These are phyloP conservation scores for Malaclemys terrapin DNA, from an alignment of 2,113 vertebrate species.

Conservation along the genomic window DNA sequence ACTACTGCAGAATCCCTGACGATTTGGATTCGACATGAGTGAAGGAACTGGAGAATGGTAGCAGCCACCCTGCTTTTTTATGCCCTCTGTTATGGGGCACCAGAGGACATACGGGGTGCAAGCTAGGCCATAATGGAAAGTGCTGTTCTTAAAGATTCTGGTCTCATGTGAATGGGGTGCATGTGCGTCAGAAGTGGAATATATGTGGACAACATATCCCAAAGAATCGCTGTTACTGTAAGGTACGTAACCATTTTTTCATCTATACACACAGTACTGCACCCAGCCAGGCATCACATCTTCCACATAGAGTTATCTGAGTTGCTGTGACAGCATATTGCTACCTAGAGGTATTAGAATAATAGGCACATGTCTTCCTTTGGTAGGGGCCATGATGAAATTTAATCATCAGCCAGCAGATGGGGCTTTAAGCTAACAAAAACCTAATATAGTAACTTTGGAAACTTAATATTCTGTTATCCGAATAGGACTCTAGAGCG, in stretches of 20 bases:
- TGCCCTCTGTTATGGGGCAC: background rate
- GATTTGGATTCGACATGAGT: background rate
- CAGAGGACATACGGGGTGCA: background rate
- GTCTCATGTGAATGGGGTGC: background rate
- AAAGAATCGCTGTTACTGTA: background rate
- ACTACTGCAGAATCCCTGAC: background rate
- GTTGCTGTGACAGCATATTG: conserved; percentile 52
- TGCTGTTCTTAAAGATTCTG: background rate
- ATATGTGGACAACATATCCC: background rate
- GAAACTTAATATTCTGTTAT: background rate
- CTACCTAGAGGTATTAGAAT: conserved; percentile 23
- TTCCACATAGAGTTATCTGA: background rate
- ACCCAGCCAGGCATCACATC: conserved; percentile 41
- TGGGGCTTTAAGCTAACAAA: conserved; percentile 73
- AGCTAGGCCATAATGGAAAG: background rate
- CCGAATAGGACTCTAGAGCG: accelerated
- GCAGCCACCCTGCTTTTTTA: background rate
- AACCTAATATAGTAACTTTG: background rate
- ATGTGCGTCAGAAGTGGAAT: background rate
- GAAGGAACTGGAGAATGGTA: background rate
- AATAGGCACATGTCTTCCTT: conserved; percentile 4
- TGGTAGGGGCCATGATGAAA: conserved; percentile 10
- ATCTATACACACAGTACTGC: conserved; percentile 4
- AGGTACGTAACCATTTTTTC: background rate
- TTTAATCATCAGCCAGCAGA: conserved; percentile 66